Evolutionary conservation across 2,797 vertebrate species (phyloP), one percentile per base, ranked within the genome.

Genomic region (Gallirallus australis): DNA sequence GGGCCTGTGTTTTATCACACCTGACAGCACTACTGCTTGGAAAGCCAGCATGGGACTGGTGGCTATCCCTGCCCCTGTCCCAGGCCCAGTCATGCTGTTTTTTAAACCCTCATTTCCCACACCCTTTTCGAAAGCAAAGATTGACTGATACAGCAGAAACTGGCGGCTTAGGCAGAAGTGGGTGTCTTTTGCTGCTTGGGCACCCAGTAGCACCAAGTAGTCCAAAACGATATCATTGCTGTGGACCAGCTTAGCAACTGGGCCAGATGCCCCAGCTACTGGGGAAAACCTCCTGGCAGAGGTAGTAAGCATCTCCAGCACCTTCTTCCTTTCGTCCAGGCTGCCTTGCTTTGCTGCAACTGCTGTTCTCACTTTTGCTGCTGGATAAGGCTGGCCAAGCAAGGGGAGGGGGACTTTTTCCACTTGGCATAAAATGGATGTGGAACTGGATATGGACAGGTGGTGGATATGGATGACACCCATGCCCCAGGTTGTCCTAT

Each of bases 221-320:
- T 81, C 72, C 40, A 81, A 85, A 72, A 88, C 42, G 42, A 72
- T 0, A 0, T 30, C 0, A 0, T 9, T 59, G 37, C 57, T 66
- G 33, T 0, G 0, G 28, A 75, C 57, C 75, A 70, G 11, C 0
- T 0, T 2, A 66, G 40, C 7, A 33, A 18, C 27, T 12, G 52
- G 20, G 20, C 30, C 42, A 59, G 68, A 42, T 52, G 48, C 19
- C 31, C 39, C 2, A 6, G 60, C 75, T 69, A 23, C 10, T 31
- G 70, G 27, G 16, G 27, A 19, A 52, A 52, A 17, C 33, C 31
- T 77, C 28, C 21, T 7, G 0, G 3, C 12, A 42, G 45, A 75
- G 54, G 17, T 2, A 5, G 6, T 5, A 21, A 78, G 7, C 12
- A 12, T 47, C 61, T 68, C 77, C 0, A 0, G 10, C 6, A 33